Percentiles rank a stretch among this genome's conserved stretches.
Conservation (phyloP, 2,888 invertebrate genomes). For the Torymus tubicola region DNA sequence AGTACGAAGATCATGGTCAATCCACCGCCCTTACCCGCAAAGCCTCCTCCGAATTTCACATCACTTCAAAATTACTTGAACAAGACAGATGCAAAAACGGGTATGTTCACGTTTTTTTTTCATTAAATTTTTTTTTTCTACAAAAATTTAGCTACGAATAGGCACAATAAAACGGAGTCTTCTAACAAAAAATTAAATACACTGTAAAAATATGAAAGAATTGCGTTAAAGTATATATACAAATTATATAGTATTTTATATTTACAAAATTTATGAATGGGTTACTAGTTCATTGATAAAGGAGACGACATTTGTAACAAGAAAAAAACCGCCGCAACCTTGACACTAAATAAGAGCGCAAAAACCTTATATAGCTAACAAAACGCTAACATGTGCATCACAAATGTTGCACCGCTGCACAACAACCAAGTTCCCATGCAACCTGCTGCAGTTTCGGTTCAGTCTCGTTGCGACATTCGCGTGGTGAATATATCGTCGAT, state of each 20-base stretch:
- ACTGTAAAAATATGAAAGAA: too few relatives aligned
- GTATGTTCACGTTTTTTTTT: conserved; percentile 22
- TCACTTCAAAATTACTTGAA: conserved; percentile 44
- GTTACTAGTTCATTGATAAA: neutral
- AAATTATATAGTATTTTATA: too few relatives aligned
- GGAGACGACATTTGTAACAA: neutral
- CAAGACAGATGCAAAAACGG: conserved; percentile 39
- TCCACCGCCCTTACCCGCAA: conserved; percentile 68
- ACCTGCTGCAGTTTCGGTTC: conserved; percentile 59
- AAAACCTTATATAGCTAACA: conserved; percentile 10
- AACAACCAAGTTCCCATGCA: conserved; percentile 56
- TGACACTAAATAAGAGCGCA: neutral
- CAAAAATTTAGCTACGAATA: too few relatives aligned
- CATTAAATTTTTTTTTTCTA: too few relatives aligned
- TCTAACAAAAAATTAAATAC: too few relatives aligned
- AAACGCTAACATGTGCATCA: conserved; percentile 65
- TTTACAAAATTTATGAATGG: too few relatives aligned
- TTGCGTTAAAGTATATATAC: too few relatives aligned
- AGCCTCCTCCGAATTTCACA: conserved; percentile 61
- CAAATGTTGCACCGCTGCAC: conserved; percentile 63
- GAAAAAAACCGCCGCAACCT: neutral
- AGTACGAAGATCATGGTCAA: conserved; percentile 42
- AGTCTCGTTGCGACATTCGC: conserved; percentile 55
- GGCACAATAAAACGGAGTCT: too few relatives aligned
- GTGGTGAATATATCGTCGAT: neutral